Conservation (phyloP, 2,888 invertebrate genomes). For the Stenotaenia linearis region DNA sequence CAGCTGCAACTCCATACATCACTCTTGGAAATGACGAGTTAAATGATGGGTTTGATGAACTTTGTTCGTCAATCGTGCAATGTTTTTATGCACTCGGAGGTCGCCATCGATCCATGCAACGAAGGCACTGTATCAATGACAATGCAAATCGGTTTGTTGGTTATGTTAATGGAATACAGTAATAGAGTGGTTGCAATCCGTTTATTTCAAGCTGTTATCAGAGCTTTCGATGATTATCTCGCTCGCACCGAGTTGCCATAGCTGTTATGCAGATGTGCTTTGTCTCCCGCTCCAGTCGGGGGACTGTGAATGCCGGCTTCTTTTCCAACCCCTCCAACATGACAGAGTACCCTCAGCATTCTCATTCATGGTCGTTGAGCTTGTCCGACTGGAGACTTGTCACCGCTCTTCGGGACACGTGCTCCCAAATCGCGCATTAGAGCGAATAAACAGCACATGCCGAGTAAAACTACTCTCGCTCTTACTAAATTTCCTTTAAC, state of each 20-base stretch:
- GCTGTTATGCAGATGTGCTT: slow-evolving; percentile 14
- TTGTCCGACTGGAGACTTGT: slow-evolving; percentile 11
- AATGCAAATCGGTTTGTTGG: not conserved
- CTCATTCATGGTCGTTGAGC: slow-evolving; percentile 7
- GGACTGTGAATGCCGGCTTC: not conserved
- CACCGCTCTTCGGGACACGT: slow-evolving; percentile 8
- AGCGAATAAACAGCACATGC: not conserved
- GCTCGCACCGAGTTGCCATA: not conserved
- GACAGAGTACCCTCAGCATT: slow-evolving; percentile 8
- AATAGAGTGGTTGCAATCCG: not conserved
- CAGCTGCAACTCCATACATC: too few species aligned
- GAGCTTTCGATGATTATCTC: not conserved
- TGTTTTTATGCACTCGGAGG: too few species aligned
- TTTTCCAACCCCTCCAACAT: not conserved
- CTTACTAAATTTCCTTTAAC: too few species aligned
- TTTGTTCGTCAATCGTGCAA: too few species aligned
- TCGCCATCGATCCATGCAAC: too few species aligned
- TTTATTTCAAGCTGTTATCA: not conserved
- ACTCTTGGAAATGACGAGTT: too few species aligned
- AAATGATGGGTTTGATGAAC: too few species aligned
- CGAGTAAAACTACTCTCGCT: too few species aligned
- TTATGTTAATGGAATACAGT: not conserved
- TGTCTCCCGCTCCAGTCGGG: not conserved
- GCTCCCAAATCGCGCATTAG: slow-evolving; percentile 6
- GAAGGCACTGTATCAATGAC: not conserved